A percentile compares a stretch with the other conserved stretches of the same genome.
phyloP scores from a whole-genome alignment of 2,797 vertebrate species.

The Aphelocoma californica region DNA sequence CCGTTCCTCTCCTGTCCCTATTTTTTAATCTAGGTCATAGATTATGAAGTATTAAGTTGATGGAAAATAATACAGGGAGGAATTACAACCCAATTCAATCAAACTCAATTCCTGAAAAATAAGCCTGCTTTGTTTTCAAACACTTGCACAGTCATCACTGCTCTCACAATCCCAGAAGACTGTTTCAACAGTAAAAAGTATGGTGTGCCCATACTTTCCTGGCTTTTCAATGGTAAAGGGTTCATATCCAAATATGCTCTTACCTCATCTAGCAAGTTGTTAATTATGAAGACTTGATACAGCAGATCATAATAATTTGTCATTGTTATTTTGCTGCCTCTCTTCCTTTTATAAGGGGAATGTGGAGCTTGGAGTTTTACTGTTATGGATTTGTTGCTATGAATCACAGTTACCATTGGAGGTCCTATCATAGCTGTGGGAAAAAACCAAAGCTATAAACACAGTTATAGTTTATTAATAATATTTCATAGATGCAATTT shows the following conservation, averaged over 20 bases:
- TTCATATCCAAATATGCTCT: neutral
- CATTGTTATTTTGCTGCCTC: constrained; percentile 54
- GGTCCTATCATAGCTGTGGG: constrained; percentile 69
- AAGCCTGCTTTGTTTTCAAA: neutral
- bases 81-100: neutral
- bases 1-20: neutral
- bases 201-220: neutral
- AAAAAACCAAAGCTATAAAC: constrained; percentile 13
- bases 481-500: neutral
- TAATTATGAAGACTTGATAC: constrained; percentile 69
- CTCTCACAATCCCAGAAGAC: neutral
- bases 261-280: constrained; percentile 66
- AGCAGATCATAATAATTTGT: constrained; percentile 67
- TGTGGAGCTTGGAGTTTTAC: constrained; percentile 62
- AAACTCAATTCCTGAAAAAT: neutral
- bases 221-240: neutral
- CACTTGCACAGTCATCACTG: accelerated
- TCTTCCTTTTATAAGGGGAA: constrained; percentile 59
- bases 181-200: neutral
- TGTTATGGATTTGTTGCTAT: constrained; percentile 36
- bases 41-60: neutral
- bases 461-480: neutral
- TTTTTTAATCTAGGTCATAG: neutral
- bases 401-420: constrained; percentile 49
- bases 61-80: neutral